Evolutionary conservation across 2,113 vertebrate species (phyloP).

Genomic region (Notechis scutatus): DNA sequence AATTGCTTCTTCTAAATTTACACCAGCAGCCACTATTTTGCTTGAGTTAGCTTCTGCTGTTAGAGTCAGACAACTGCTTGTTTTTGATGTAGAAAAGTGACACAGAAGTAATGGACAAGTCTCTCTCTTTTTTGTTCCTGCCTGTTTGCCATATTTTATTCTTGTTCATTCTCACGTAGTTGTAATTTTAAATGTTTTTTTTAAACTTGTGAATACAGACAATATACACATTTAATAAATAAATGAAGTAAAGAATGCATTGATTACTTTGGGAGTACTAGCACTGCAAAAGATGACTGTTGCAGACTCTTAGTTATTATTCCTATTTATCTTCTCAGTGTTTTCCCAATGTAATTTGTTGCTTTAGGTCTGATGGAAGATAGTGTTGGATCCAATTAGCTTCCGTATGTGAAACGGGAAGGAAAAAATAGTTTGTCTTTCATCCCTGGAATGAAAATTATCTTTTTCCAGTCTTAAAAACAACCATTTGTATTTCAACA

Average conservation of each 20-base stretch:
- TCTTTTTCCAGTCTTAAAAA: background rate
- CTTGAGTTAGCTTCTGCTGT: background rate
- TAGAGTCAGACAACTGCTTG: background rate
- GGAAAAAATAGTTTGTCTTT: background rate
- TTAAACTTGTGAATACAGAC: background rate
- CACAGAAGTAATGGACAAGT: background rate
- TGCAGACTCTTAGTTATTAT: background rate
- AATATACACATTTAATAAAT: background rate
- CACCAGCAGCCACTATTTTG: background rate
- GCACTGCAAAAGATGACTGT: background rate
- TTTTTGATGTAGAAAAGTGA: background rate
- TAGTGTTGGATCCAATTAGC: background rate
- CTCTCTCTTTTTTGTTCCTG: background rate
- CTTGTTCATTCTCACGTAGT: background rate
- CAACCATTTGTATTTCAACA: background rate
- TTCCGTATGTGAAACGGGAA: background rate
- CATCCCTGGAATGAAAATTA: background rate
- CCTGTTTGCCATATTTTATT: background rate
- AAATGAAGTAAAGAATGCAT: background rate
- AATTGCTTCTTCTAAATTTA: background rate
- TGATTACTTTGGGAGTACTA: background rate
- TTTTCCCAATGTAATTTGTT: background rate
- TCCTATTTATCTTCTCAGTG: background rate
- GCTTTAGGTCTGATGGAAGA: background rate
- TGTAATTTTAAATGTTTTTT: background rate